Base-by-base conservation (phyloP, 2,113 vertebrate species). In the Etheostoma spectabile region DNA sequence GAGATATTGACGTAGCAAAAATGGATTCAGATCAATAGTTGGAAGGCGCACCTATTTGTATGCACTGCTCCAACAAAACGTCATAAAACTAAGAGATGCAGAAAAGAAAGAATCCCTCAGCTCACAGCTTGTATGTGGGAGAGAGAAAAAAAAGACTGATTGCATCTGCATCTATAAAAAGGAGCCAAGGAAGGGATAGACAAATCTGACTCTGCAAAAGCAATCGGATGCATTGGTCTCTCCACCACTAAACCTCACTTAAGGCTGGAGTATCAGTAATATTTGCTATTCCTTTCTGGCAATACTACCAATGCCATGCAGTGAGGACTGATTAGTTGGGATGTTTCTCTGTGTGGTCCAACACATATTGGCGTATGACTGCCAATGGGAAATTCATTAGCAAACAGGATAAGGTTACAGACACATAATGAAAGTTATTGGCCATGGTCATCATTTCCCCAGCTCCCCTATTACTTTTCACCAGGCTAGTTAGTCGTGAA, bases 341-440 rank as follows among this genome's bases (percentile, higher is more conserved):
- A 67, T 80, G 52, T 77, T 82, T 24, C 59, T 75, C 66, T 49
- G 60, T 78, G 19, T 78, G 19, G 75, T 80, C 69, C 46, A 30
- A 82, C 80, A 53, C 64, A 64, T 12, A 66, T 46, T 16, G 55
- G 74, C 77, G 63, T 88, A 81, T 92, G 90, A 92, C 86, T 81
- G 87, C 84, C 79, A 49, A 62, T 74, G 69, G 78, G 84, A 91
- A 95, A 94, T 94, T 93, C 94, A 95, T 94, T 95, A 94, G 86
- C 21, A 63, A 68, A 83, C 55, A 79, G 81, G 85, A 93, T 91
- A 92, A 93, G 93, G 93, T 93, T 94, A 92, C 85, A 86, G 89
- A 92, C 90, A 92, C 90, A 80, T 94, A 94, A 95, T 94, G 90
- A 93, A 94, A 92, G 88, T 94, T 93, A 94, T 93, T 93, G 94